Conservation (phyloP, 64 coral and sea anemone species). For the Montipora foliosa region DNA sequence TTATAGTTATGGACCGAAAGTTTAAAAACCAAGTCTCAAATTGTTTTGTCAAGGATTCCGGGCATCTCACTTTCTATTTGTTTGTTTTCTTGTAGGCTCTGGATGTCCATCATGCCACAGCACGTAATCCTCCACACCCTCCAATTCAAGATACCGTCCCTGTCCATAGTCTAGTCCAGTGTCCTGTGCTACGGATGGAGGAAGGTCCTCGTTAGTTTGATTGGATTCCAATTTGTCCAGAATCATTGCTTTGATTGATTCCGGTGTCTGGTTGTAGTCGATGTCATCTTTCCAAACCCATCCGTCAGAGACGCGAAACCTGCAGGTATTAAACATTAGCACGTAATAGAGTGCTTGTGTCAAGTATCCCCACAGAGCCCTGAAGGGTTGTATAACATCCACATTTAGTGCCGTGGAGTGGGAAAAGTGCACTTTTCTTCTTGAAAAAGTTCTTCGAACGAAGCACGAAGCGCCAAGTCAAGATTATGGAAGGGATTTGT, state of each 20-base stretch:
- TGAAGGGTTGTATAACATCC: too few species aligned
- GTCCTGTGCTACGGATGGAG: slow-evolving; percentile 36
- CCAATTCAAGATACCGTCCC: slow-evolving; percentile 73
- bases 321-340: background rate
- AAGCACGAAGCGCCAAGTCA: too few species aligned
- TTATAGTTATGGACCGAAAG: too few species aligned
- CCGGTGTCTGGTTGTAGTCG: background rate
- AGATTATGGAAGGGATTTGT: too few species aligned
- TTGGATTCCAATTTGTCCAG: background rate
- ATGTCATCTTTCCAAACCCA: slow-evolving; percentile 52
- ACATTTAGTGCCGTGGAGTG: too few species aligned
- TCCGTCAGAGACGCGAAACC: slow-evolving; percentile 32
- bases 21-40: too few species aligned
- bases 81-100: slow-evolving; percentile 56
- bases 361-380: too few species aligned
- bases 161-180: slow-evolving; percentile 74
- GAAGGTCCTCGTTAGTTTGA: slow-evolving; percentile 1
- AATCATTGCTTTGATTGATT: background rate
- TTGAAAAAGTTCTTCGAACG: too few species aligned
- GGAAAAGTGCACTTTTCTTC: too few species aligned
- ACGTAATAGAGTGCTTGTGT: too few species aligned
- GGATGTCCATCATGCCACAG: slow-evolving; percentile 76
- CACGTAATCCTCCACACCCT: slow-evolving; percentile 77
- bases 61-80: slow-evolving; percentile 45
- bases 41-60: background rate